A percentile compares a stretch with the other conserved stretches of the same genome.
Evolutionary conservation across 1,140 invertebrate genomes (phyloP).

Genomic region (Periplaneta americana): DNA sequence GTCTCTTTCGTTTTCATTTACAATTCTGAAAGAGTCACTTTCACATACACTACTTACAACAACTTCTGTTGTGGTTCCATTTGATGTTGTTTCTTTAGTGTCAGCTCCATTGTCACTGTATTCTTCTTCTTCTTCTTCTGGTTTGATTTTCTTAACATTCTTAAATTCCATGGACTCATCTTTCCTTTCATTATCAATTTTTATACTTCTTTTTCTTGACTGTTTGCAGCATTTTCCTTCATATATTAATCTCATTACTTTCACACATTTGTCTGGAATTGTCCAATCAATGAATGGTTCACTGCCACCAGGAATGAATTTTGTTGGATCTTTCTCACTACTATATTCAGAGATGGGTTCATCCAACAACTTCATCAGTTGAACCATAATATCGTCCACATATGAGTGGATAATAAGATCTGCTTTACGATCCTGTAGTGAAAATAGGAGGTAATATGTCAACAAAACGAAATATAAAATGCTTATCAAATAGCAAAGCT

Average conservation of each 20-base stretch:
- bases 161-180: neutral
- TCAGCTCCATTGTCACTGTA: neutral
- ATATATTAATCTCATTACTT: conserved; percentile 7
- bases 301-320: conserved; percentile 22
- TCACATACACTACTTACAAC: neutral
- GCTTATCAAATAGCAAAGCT: no score
- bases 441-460: conserved; percentile 12
- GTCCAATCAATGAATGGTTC: conserved; percentile 5
- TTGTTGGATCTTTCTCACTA: conserved; percentile 59
- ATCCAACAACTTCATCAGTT: conserved; percentile 66
- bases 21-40: neutral
- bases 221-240: conserved; percentile 14
- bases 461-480: conserved; percentile 19
- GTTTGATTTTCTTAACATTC: neutral
- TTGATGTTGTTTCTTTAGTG: neutral
- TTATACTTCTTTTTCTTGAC: neutral
- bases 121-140: neutral
- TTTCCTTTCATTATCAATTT: neutral
- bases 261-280: conserved; percentile 1
- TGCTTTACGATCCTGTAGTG: conserved; percentile 81
- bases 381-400: conserved; percentile 78
- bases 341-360: conserved; percentile 67
- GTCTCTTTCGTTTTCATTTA: neutral
- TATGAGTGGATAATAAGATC: conserved; percentile 85
- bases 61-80: neutral